Percentiles rank a stretch among this genome's conserved stretches.
Conservation (phyloP, 2,113 vertebrate genomes). For the Stegostoma tigrinum region DNA sequence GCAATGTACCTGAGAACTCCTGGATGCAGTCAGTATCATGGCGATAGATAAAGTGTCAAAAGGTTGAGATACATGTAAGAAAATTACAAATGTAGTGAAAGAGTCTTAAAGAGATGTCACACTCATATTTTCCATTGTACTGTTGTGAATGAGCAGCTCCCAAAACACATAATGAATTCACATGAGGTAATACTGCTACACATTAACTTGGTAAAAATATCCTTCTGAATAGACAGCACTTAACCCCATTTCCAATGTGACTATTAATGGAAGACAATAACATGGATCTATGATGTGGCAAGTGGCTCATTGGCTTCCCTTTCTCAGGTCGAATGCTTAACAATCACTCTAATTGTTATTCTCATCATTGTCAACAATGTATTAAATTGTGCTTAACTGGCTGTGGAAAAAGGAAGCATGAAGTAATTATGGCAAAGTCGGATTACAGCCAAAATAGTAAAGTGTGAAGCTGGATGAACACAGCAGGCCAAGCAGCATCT, state of each 20-base stretch:
- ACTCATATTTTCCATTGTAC: neutral
- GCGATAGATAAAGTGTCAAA: neutral
- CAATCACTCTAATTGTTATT: conserved; percentile 25
- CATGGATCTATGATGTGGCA: neutral
- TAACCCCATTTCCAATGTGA: neutral
- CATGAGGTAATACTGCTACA: neutral
- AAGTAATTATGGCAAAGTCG: conserved; percentile 24
- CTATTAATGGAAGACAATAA: neutral
- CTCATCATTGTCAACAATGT: neutral
- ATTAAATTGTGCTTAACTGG: conserved; percentile 12
- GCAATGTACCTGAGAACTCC: neutral
- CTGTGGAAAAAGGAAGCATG: neutral
- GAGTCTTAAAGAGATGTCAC: neutral
- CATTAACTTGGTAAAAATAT: neutral
- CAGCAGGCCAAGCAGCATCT: no score
- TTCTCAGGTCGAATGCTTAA: neutral
- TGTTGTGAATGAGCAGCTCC: neutral
- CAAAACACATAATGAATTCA: neutral
- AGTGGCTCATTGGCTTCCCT: neutral
- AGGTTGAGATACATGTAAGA: neutral
- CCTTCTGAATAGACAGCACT: neutral
- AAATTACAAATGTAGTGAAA: neutral
- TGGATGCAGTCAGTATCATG: neutral
- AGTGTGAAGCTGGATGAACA: no score
- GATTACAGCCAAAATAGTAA: conserved; percentile 12